Evolutionary conservation across 2,888 invertebrate species (phyloP), one percentile per base, ranked within the genome.

Genomic region (Limnephilus marmoratus): DNA sequence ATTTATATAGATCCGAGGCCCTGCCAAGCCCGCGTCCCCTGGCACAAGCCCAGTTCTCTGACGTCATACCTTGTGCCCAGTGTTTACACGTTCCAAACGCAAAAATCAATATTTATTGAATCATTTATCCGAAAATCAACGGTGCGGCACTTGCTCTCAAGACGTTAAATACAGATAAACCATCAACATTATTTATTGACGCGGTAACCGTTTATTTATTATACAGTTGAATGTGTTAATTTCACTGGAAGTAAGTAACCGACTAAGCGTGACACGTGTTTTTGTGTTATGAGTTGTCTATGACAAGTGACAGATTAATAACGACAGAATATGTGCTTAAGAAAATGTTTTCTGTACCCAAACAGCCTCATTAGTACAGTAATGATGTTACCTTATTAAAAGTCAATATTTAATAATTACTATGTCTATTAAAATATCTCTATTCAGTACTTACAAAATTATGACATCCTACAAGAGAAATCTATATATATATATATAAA

Each of bases 61-160:
- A 31, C 87, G 87, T 87, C 87, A 87, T 29, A 41, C 12, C 53
- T 53, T 87, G 87, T 53, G n/a, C 87, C 34, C 53, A 34, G 53
- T 53, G 34, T 87, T 87, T 87, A 87, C 87, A 87, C 12, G 53
- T 87, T 87, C 13, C 87, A 87, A 49, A 87, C 31, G 53, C 41
- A 31, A 31, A 87, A 53, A 87, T 87, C 87, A 45, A 87, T 87
- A 53, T 87, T 87, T 87, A 87, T 87, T 49, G 29, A 87, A 53
- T 34, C 87, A 87, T 87, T 87, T 87, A 87, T 87, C 18, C 29
- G 34, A 87, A 53, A 85, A 41, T 85, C 41, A 85, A 85, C 85
- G 85, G 4, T n/a, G 41, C n/a, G 41, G 41, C 41, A 85, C 85
- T 68, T 68, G n/a, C 68, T 68, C 68, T 9, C 68, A 68, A 68